Base-by-base conservation (phyloP, 92 coral and sea anemone genomes). In the Zoanthus gigantus region DNA sequence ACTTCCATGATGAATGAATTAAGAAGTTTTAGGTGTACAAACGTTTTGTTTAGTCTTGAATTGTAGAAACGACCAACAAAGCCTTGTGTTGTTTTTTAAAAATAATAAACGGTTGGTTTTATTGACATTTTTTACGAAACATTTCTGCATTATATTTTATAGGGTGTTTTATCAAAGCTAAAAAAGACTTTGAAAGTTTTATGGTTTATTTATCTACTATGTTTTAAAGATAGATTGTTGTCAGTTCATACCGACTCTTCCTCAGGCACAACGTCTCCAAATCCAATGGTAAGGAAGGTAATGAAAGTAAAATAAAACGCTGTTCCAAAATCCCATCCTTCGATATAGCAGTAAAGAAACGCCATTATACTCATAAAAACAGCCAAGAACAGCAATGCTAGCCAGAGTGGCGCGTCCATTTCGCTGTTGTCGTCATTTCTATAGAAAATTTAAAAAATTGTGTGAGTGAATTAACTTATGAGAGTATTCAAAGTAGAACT, bases 301-400 rank as follows among this genome's bases (percentile, higher is more conserved):
- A 95, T 56, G 53, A 88, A 95, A 78, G 92, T 94, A 63, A 93
- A 95, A 69, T 95, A 95, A 17, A 95, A 75, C 1, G 98, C 89
- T 46, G 98, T 95, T 9, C 98, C 98, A 42, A 95, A 95, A 83
- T 95, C 98, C 98, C 98, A 95, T 5, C 96, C 92, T 37, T 95
- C 98, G 57, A 93, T 93, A 89, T 89, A 88, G 78, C 96, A 93
- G 85, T 82, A 94, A 10, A 93, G 57, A 12, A 84, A 92, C 0
- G 92, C 94, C 87, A 91, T 93, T 53, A 88, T 0, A 8, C 93
- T 68, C 28, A 94, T 95, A 45, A 95, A 95, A 6, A 88, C 72
- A 5, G 92, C 57, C 37, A 93, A 83, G 31, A 95, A 87, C 56
- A 95, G 78, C 73, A 95, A 69, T 3, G 92, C 98, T 50, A 95